A percentile compares a stretch with the other conserved stretches of the same genome.
Evolutionary conservation across 2,113 vertebrate species (phyloP).

Genomic region (Paramisgurnus dabryanus): DNA sequence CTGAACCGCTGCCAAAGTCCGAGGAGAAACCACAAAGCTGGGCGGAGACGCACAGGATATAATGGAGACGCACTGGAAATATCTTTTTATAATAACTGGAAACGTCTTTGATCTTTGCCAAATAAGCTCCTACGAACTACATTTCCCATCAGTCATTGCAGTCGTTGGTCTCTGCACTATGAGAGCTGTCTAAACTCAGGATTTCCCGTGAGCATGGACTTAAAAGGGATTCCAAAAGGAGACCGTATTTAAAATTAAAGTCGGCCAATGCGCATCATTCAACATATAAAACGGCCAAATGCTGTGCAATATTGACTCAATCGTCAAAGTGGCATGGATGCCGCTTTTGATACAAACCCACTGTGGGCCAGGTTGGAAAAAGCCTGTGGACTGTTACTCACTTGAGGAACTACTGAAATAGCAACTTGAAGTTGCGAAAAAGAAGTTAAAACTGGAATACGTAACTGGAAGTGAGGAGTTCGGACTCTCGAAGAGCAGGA

Average conservation of each 20-base stretch:
- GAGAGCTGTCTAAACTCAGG: conserved; percentile 14
- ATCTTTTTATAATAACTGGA: conserved; percentile 55
- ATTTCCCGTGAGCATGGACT: conserved; percentile 39
- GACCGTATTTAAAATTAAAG: not conserved
- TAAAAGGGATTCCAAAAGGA: conserved; percentile 27
- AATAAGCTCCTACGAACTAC: conserved; percentile 49
- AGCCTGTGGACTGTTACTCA: not conserved
- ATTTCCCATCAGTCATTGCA: conserved; percentile 52
- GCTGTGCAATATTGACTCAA: conserved; percentile 26
- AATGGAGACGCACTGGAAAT: conserved; percentile 53
- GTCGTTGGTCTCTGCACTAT: not conserved
- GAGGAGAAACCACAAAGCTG: conserved; percentile 28
- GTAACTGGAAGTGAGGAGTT: not conserved
- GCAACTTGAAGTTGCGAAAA: not conserved
- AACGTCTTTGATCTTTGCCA: conserved; percentile 46
- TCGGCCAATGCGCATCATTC: conserved; percentile 29
- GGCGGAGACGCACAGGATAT: conserved; percentile 38
- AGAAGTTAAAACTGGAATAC: conserved; percentile 22
- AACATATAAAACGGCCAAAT: not conserved
- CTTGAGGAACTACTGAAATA: conserved; percentile 19
- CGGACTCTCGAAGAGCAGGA: conserved; percentile 31
- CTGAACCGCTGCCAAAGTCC: conserved; percentile 22
- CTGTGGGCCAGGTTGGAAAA: not conserved
- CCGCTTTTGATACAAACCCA: not conserved
- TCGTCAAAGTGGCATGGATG: not conserved